These are phyloP conservation scores for Bimastos eiseni DNA, from an alignment of 2,888 invertebrate genomes.

Conservation along the genomic window DNA sequence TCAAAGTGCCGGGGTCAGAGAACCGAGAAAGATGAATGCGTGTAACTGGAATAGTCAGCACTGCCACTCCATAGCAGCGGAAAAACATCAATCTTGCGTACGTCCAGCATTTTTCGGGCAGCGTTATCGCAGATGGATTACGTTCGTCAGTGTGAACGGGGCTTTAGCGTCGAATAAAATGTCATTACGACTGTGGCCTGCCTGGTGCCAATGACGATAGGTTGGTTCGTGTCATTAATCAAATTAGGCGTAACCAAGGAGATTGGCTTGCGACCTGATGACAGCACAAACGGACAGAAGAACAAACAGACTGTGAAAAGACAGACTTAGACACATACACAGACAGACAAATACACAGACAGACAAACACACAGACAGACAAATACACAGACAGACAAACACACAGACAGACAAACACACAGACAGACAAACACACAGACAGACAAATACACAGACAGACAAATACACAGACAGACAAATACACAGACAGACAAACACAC, in stretches of 20 bases:
- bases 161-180: conserved; percentile 1
- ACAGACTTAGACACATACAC: too few relatives aligned
- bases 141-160: conserved; percentile 6
- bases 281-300: not conserved
- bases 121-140: not conserved
- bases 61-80: not conserved
- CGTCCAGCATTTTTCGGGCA: not conserved
- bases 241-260: not conserved
- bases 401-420: not conserved
- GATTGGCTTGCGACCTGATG: not conserved
- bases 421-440: not conserved
- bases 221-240: not conserved
- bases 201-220: not conserved
- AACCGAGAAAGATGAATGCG: not conserved
- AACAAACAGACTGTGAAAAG: not conserved
- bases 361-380: not conserved
- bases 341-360: not conserved
- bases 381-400: not conserved
- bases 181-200: not conserved
- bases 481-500: not conserved
- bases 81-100: conserved; percentile 5
- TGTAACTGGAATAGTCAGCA: not conserved
- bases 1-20: not conserved
- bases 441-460: not conserved
- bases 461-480: not conserved